Evolutionary conservation across 2,888 invertebrate genomes (phyloP), one percentile per base, ranked within the genome.

Genomic region (Pollenia amentaria): DNA sequence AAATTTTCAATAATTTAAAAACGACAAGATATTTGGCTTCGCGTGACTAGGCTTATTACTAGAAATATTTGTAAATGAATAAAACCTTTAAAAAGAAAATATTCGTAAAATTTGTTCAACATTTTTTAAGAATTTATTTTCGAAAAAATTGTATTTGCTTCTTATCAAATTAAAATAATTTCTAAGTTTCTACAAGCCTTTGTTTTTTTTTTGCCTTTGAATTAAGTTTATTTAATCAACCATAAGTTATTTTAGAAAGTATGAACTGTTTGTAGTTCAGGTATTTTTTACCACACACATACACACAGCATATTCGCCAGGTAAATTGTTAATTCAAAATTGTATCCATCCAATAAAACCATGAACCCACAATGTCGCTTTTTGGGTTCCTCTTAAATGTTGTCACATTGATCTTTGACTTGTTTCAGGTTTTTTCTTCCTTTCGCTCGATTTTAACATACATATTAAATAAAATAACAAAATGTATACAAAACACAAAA

Each of bases 371-470:
- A 80, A 84, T 87, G 76, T 84, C 77, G 70, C 57, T 46, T 67
- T 16, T 82, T 62, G 21, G 60, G 53, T 81, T 78, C 64, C 76
- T 57, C 70, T 76, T 75, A 67, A 69, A 65, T 79, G 65, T 87
- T 87, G 87, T 87, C 87, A 87, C 83, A 84, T 87, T 87, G 87
- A 87, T 87, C 87, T 87, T 87, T 87, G 87, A 87, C 87, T 87
- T 76, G 51, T 72, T 80, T 72, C 42, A n/a, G 29, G 21, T 48
- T 46, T 57, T 60, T 62, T 53, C 42, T 40, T 64, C 40, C 29
- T 69, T 57, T 78, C 16, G 16, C 65, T 65, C 10, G 14, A 18
- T 62, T 83, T 29, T 69, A 67, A 82, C 81, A 67, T 11, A 55
- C 64, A 79, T 60, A 53, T 57, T 69, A 42, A 75, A 69, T 55